A percentile compares a stretch with the other conserved stretches of the same genome.
Evolutionary conservation across 1,140 invertebrate genomes (phyloP).

Genomic region (Panagrolaimus sp.): DNA sequence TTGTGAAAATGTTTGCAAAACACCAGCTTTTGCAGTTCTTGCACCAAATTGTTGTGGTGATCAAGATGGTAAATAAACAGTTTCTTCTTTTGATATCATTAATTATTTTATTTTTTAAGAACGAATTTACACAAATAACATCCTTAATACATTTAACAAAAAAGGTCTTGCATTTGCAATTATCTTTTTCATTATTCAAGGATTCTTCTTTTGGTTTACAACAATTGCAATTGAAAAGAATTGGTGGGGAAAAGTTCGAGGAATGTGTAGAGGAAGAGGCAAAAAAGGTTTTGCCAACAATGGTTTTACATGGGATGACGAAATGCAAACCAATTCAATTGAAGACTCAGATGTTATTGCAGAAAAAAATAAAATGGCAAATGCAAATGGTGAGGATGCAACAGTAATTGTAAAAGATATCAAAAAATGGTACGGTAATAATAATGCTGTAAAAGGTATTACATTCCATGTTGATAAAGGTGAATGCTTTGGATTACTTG

Average conservation of each 20-base stretch:
- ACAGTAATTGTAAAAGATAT: slow-evolving; percentile 30
- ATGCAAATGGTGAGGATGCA: slow-evolving; percentile 4
- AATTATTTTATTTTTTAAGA: not conserved
- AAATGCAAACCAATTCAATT: slow-evolving; percentile 14
- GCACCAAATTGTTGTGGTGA: slow-evolving; percentile 34
- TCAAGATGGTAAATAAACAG: not conserved
- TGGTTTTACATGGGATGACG: slow-evolving; percentile 11
- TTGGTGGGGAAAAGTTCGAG: slow-evolving; percentile 16
- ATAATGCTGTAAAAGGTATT: slow-evolving; percentile 50
- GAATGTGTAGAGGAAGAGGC: not conserved
- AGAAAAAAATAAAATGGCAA: slow-evolving; percentile 28
- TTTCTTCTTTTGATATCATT: not conserved
- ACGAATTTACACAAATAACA: slow-evolving; percentile 24
- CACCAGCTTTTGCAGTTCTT: slow-evolving; percentile 13
- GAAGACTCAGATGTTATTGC: slow-evolving; percentile 42
- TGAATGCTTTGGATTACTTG: slow-evolving; percentile 46
- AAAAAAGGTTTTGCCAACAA: not conserved
- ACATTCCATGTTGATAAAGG: slow-evolving; percentile 40
- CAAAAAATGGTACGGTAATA: slow-evolving; percentile 44
- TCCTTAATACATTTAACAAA: slow-evolving; percentile 20
- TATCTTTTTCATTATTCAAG: slow-evolving; percentile 41
- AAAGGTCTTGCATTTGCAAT: slow-evolving; percentile 34
- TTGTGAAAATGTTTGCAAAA: slow-evolving; percentile 25
- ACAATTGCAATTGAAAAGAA: slow-evolving; percentile 36
- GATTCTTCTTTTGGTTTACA: slow-evolving; percentile 46